These are phyloP conservation scores for Hyperoplus immaculatus DNA, from an alignment of 2,797 vertebrate genomes.

Conservation along the genomic window DNA sequence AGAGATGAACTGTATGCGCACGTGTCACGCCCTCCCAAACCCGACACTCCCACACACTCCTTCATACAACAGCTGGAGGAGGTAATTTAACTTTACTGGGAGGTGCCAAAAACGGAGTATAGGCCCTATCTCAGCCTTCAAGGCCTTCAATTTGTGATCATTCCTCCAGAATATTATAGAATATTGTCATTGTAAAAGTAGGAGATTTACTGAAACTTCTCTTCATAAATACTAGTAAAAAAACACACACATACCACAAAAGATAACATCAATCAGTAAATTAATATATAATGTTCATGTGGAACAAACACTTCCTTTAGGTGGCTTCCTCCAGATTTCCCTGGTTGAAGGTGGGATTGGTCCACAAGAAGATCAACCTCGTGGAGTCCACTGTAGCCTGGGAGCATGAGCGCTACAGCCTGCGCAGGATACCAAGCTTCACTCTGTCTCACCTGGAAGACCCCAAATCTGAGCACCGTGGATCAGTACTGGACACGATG, in stretches of 20 bases:
- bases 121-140: background rate
- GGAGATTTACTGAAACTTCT: too few species aligned
- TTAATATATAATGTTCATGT: too few species aligned
- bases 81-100: slow-evolving; percentile 60
- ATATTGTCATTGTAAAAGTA: too few species aligned
- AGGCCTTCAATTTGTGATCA: background rate
- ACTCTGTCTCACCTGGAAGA: slow-evolving; percentile 87
- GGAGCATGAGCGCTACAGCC: slow-evolving; percentile 88
- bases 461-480: slow-evolving; percentile 79
- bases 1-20: slow-evolving; percentile 84
- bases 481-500: slow-evolving; percentile 86
- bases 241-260: too few species aligned
- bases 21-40: slow-evolving; percentile 86
- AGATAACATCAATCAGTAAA: too few species aligned
- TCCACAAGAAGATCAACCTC: slow-evolving; percentile 90
- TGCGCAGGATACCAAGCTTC: slow-evolving; percentile 85
- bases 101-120: background rate
- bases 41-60: slow-evolving; percentile 73
- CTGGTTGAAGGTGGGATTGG: slow-evolving; percentile 81
- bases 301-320: slow-evolving; percentile 26
- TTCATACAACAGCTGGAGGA: slow-evolving; percentile 85
- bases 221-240: too few species aligned
- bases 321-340: slow-evolving; percentile 84
- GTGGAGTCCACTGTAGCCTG: slow-evolving; percentile 84
- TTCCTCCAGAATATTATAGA: slow-evolving; percentile 38